Evolutionary conservation across 2,888 invertebrate genomes (phyloP).

Genomic region (Cyrtodaria siliqua): DNA sequence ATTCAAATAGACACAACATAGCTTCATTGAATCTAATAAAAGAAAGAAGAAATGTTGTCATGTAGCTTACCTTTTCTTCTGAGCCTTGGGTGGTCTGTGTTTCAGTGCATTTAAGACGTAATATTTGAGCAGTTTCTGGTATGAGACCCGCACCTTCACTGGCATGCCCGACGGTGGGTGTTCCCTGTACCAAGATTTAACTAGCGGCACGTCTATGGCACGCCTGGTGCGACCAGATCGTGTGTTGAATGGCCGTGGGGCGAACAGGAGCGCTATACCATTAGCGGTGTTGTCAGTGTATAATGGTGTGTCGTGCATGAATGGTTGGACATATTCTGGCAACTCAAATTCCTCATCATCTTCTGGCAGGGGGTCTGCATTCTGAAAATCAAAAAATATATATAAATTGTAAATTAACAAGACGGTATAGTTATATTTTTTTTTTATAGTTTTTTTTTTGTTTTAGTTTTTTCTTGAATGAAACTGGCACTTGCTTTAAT

Average conservation of each 20-base stretch:
- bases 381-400: no score
- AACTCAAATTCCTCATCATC: constrained; percentile 94
- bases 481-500: no score
- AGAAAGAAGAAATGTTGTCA: no score
- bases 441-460: no score
- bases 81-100: constrained; percentile 98
- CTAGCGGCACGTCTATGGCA: constrained; percentile 98
- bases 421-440: no score
- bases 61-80: constrained; percentile 95
- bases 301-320: constrained; percentile 96
- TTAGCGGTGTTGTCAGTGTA: constrained; percentile 99
- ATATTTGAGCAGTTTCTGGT: constrained; percentile 99
- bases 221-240: constrained; percentile 97
- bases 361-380: constrained; percentile 94
- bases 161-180: constrained; percentile 89
- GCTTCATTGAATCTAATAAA: no score
- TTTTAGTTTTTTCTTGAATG: no score
- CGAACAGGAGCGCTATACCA: constrained; percentile 98
- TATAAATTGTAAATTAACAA: no score
- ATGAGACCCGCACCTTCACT: constrained; percentile 99
- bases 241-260: constrained; percentile 98
- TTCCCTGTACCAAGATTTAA: constrained; percentile 94
- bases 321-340: constrained; percentile 95
- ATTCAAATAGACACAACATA: no score
- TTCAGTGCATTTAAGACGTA: constrained; percentile 99